These are phyloP conservation scores for Arnoldichthys spilopterus DNA, from an alignment of 2,797 vertebrate species.

Conservation along the genomic window DNA sequence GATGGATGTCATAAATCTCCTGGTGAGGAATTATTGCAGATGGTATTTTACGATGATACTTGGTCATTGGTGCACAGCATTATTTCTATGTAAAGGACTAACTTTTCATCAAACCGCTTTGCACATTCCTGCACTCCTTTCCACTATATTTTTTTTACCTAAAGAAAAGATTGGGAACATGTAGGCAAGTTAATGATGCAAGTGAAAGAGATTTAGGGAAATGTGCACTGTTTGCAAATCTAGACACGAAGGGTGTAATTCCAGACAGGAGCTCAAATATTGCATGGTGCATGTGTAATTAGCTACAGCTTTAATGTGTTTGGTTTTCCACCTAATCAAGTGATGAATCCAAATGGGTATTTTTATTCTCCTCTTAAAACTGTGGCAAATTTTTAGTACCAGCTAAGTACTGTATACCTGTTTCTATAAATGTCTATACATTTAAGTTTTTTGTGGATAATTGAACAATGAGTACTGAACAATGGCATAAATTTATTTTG, in stretches of 20 bases:
- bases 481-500: too few relatives aligned
- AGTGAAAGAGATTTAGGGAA: slow-evolving; percentile 1
- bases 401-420: neutral
- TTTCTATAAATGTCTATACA: neutral
- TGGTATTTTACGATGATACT: slow-evolving; percentile 53
- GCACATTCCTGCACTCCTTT: slow-evolving; percentile 11
- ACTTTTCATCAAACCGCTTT: slow-evolving; percentile 34
- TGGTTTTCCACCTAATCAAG: slow-evolving; percentile 14
- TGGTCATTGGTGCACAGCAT: slow-evolving; percentile 55
- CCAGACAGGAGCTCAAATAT: slow-evolving; percentile 1
- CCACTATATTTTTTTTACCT: slow-evolving; percentile 6
- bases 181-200: neutral
- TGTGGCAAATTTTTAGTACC: neutral
- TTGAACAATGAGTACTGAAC: neutral
- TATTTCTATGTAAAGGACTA: slow-evolving; percentile 39
- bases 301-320: slow-evolving; percentile 15
- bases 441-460: neutral
- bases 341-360: neutral
- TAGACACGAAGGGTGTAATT: neutral
- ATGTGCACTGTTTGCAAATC: neutral
- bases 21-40: slow-evolving; percentile 51
- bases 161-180: neutral
- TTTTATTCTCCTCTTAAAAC: slow-evolving; percentile 2
- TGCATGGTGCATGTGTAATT: neutral
- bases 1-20: slow-evolving; percentile 32